A percentile compares a stretch with the other conserved stretches of the same genome.
These are phyloP conservation scores for Drosophila neocordata DNA, from an alignment of 1,140 invertebrate genomes.

Conservation along the genomic window DNA sequence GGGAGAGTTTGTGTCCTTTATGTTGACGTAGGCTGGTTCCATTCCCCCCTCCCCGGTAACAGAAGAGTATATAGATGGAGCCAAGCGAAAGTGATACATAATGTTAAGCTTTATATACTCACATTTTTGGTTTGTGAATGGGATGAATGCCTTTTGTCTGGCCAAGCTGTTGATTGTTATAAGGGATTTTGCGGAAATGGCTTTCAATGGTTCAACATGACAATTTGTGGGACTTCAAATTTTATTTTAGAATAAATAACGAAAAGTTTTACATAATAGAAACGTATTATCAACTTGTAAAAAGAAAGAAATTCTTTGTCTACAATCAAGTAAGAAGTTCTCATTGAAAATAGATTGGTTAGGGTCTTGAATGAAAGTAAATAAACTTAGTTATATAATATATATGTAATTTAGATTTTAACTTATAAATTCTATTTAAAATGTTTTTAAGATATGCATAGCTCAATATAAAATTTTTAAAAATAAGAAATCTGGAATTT, in stretches of 20 bases:
- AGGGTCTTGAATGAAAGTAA: too few relatives aligned
- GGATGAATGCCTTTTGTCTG: conserved; percentile 20
- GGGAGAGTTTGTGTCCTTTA: not conserved
- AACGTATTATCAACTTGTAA: not conserved
- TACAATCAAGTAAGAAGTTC: not conserved
- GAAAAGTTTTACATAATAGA: not conserved
- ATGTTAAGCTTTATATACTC: conserved; percentile 9
- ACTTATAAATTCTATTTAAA: too few relatives aligned
- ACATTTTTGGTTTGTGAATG: not conserved
- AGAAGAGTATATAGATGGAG: not conserved
- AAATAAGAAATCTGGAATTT: too few relatives aligned
- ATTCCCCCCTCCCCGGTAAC: not conserved
- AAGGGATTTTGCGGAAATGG: conserved; percentile 17
- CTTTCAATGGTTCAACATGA: not conserved
- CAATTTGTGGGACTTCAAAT: conserved; percentile 4
- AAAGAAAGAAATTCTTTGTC: not conserved
- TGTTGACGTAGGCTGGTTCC: not conserved
- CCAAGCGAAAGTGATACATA: conserved; percentile 65
- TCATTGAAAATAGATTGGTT: not conserved
- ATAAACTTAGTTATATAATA: too few relatives aligned
- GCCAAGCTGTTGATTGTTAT: conserved; percentile 60
- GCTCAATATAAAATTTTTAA: too few relatives aligned
- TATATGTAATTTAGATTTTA: too few relatives aligned
- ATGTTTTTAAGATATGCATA: too few relatives aligned
- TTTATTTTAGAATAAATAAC: not conserved